phyloP scores from a whole-genome alignment of 2,888 invertebrate genomes.

The Hypolimnas misippus region DNA sequence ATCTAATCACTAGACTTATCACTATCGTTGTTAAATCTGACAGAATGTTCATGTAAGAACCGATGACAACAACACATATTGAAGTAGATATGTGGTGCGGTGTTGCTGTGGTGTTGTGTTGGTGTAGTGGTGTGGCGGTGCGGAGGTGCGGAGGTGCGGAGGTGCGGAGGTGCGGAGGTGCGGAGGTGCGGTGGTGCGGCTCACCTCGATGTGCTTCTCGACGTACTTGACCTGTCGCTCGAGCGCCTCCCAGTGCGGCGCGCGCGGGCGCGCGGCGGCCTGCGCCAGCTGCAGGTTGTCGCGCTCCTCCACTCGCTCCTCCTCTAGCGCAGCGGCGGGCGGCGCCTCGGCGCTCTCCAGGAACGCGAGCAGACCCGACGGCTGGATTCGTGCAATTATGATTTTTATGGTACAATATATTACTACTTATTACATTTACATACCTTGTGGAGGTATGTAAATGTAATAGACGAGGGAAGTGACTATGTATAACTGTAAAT shows the following conservation, averaged over 20 bases:
- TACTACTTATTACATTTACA: too few relatives aligned
- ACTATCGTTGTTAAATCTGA: too few relatives aligned
- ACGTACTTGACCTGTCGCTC: slow-evolving; percentile 90
- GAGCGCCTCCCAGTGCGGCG: slow-evolving; percentile 88
- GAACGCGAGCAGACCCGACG: slow-evolving; percentile 94
- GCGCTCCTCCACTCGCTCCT: slow-evolving; percentile 89
- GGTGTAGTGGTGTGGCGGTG: not conserved
- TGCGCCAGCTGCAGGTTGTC: slow-evolving; percentile 98
- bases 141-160: not conserved
- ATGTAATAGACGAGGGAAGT: too few relatives aligned
- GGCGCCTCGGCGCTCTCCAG: slow-evolving; percentile 94
- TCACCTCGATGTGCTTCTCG: slow-evolving; percentile 92
- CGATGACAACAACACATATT: too few relatives aligned
- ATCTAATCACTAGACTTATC: too few relatives aligned
- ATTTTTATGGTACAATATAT: too few relatives aligned
- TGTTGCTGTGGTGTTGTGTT: not conserved
- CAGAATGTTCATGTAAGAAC: too few relatives aligned
- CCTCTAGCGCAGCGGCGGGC: slow-evolving; percentile 88
- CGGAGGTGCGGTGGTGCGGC: slow-evolving; percentile 13
- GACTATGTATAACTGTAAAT: too few relatives aligned
- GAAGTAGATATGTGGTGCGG: slow-evolving; percentile 94
- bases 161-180: slow-evolving; percentile 7
- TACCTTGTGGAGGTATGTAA: too few relatives aligned
- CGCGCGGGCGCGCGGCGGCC: slow-evolving; percentile 88
- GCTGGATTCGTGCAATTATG: too few relatives aligned